Evolutionary conservation across 37 sponge, comb jelly and placozoan genomes (phyloP).

Genomic region (Diacarnus erythraeanus): DNA sequence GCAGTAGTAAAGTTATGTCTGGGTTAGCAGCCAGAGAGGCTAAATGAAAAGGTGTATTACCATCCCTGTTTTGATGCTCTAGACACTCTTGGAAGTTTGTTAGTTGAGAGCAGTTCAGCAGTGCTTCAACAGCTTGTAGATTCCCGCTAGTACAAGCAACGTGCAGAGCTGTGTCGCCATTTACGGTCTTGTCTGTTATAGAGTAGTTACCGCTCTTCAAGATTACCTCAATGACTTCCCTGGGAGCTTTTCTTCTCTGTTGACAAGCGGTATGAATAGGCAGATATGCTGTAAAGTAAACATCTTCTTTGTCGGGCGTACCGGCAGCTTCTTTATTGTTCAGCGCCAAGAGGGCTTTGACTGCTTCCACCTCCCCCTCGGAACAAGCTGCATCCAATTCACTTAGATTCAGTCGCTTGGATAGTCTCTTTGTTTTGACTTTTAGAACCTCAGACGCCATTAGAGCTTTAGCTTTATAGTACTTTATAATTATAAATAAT

Average conservation of each 20-base stretch:
- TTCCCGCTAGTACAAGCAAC: neutral
- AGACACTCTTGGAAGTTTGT: neutral
- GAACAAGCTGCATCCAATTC: slow-evolving; percentile 10
- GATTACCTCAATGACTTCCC: neutral
- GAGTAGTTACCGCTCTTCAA: neutral
- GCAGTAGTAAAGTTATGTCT: neutral
- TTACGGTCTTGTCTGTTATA: neutral
- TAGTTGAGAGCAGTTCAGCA: neutral
- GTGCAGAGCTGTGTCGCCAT: neutral
- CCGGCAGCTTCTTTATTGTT: neutral
- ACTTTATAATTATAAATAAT: no score
- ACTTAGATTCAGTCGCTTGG: neutral
- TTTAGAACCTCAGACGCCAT: no score
- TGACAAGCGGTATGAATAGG: slow-evolving; percentile 3
- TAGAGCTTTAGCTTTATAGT: no score
- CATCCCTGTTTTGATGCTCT: slow-evolving; percentile 11
- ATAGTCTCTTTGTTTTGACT: neutral
- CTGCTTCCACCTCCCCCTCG: neutral
- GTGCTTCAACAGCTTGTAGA: neutral
- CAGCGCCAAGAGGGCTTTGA: neutral
- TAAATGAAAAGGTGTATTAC: slow-evolving; percentile 25
- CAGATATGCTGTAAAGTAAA: neutral
- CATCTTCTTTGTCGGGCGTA: neutral
- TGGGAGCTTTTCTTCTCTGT: neutral
- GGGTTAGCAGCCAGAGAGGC: neutral